Percentiles rank a stretch among this genome's conserved stretches.
Conservation (phyloP, 2,113 vertebrate genomes). For the Serinus canaria region DNA sequence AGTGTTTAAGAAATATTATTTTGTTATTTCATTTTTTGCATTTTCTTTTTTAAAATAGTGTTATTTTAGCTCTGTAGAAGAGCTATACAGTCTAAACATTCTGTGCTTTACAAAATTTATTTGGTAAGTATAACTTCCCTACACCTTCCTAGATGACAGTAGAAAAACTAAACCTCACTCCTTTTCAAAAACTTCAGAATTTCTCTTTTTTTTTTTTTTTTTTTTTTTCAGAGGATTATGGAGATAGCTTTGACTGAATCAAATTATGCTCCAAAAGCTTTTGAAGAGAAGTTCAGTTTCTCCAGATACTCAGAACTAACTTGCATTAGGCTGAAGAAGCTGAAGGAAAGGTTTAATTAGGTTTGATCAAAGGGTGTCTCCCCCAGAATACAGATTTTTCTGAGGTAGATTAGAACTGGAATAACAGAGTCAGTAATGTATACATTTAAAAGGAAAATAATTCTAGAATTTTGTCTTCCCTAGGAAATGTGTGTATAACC, state of each 20-base stretch:
- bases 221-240: constrained; percentile 26
- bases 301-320: background rate
- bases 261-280: constrained; percentile 41
- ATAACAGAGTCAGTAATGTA: background rate
- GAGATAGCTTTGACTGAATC: constrained; percentile 16
- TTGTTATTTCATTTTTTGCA: background rate
- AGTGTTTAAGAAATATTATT: background rate
- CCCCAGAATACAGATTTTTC: constrained; percentile 2
- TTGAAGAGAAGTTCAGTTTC: constrained; percentile 50
- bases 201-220: background rate
- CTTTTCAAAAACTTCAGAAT: background rate
- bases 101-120: background rate
- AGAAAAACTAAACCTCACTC: background rate
- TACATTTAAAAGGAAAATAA: background rate
- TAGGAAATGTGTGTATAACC: background rate
- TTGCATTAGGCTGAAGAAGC: constrained; percentile 10
- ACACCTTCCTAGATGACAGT: background rate
- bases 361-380: constrained; percentile 3
- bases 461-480: background rate
- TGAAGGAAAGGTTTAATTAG: background rate
- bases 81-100: background rate
- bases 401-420: background rate
- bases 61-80: background rate
- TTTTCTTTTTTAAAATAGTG: background rate
- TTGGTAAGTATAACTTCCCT: background rate